Base-by-base conservation (phyloP, 2,797 vertebrate genomes). In the Podarcis siculus region DNA sequence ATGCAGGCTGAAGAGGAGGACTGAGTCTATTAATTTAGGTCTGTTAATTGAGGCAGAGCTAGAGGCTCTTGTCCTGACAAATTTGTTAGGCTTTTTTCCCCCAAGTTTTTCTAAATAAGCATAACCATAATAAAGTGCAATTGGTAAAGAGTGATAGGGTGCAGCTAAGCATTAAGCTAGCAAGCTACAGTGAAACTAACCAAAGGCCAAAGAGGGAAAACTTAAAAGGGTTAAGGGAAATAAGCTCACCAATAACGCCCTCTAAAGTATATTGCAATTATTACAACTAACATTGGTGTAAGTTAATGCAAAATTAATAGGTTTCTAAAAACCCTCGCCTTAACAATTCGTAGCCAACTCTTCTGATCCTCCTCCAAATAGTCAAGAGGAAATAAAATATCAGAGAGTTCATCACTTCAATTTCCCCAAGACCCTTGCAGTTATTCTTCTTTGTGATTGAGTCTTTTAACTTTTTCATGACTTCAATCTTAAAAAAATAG, bases 281-380 rank as follows among this genome's bases (percentile, higher is more conserved):
- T 96, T 94, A 95, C 96, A 92, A 93, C 95, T 93, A 95, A 96
- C 96, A 96, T 96, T 94, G 96, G 95, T 94, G 92, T 96, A 92
- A 96, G 91, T 93, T 96, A 96, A 97, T 97, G 95, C 96, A 97
- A 97, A 96, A 97, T 97, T 97, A 96, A 97, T 97, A 96, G 89
- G 92, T 94, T 96, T 96, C 94, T 97, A 95, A 97, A 61, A 97
- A 96, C 79, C 91, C 90, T 96, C 93, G 92, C 95, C 96, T 96
- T 95, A 96, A 97, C 96, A 97, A 97, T 97, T 97, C 90, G 91
- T 95, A 92, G 95, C 95, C 95, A 97, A 93, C 7, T n/a, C 93
- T 95, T 95, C 83, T 91, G 96, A 96, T 97, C 94, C 95, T 96
- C 94, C 91, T 88, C 92, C 94, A 95, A 96, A 95, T 69, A 96